Base-by-base conservation (phyloP, 2,113 vertebrate genomes). In the Strix aluco region DNA sequence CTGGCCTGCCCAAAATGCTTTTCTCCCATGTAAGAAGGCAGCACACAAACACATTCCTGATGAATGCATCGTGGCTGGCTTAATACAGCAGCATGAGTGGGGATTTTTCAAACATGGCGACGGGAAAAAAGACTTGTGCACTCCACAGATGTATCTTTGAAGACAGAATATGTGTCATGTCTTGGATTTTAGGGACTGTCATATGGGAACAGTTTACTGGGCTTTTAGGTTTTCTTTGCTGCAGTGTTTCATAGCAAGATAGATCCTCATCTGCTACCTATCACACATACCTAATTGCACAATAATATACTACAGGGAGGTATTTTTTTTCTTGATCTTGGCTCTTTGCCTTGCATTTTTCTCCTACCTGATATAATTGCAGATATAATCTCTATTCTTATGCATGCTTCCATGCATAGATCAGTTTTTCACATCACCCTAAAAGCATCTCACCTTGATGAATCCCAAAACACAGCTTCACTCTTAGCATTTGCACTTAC, bases 21-120 rank as follows among this genome's bases (percentile, higher is more conserved):
- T 70, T 55, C 44, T 86, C 36, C 61, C 0, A 0, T n/a, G 17
- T 54, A 46, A 65, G 49, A 36, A 2, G 47, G 18, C 8, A 3
- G 44, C 78, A 87, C 0, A 0, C 65, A 42, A 61, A 54, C 23
- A 10, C n/a, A 9, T 10, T 86, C 47, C 54, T 26, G 5, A 49
- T 0, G 2, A 21, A 73, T 4, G 36, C 34, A 1, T 13, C 0
- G 6, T n/a, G 83, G 49, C 81, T 85, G 86, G 21, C 58, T n/a
- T 12, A 15, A 22, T 10, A 42, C 7, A 4, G 78, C 81, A 90
- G 42, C 72, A 10, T 3, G 25, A 80, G 38, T 9, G 29, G 30
- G 81, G 90, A 52, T 32, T 47, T 67, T n/a, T 87, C 69, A 29
- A 34, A 69, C 30, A 17, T 6, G 40, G 83, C 72, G 66, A 94